phyloP scores from a whole-genome alignment of 92 coral and sea anemone genomes.

The Meandrina meandrites region DNA sequence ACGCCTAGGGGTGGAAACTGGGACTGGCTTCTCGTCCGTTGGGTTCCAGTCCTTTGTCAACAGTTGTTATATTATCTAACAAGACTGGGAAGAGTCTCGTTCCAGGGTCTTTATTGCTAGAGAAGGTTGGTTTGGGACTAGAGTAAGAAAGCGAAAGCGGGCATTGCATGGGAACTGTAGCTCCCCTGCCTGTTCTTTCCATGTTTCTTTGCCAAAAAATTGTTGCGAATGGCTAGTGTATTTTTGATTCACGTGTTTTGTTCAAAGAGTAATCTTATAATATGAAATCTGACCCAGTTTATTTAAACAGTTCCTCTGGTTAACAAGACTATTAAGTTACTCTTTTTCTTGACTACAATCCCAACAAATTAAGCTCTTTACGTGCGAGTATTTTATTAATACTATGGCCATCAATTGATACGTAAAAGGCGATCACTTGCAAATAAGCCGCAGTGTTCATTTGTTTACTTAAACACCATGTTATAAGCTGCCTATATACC shows the following conservation, averaged over 20 bases:
- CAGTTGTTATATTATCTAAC: background rate
- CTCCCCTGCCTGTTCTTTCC: background rate
- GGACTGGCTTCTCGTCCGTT: background rate
- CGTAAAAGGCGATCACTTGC: background rate
- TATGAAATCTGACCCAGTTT: background rate
- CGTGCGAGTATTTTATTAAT: background rate
- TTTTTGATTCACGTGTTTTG: background rate
- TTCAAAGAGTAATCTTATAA: background rate
- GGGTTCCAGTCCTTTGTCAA: background rate
- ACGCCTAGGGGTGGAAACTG: background rate
- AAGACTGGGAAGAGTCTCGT: too few relatives aligned
- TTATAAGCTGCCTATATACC: background rate
- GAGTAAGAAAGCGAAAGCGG: background rate
- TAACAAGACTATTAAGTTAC: background rate
- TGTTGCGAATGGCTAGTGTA: background rate
- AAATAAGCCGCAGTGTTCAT: background rate
- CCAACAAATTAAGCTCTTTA: background rate
- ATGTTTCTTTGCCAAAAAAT: background rate
- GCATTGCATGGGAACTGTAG: background rate
- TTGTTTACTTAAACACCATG: background rate
- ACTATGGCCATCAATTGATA: background rate
- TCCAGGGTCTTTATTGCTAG: background rate
- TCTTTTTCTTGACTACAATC: background rate
- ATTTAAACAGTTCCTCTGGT: background rate
- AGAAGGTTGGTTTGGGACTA: background rate